phyloP scores from a whole-genome alignment of 2,888 invertebrate species.

The Platypus cylindrus region DNA sequence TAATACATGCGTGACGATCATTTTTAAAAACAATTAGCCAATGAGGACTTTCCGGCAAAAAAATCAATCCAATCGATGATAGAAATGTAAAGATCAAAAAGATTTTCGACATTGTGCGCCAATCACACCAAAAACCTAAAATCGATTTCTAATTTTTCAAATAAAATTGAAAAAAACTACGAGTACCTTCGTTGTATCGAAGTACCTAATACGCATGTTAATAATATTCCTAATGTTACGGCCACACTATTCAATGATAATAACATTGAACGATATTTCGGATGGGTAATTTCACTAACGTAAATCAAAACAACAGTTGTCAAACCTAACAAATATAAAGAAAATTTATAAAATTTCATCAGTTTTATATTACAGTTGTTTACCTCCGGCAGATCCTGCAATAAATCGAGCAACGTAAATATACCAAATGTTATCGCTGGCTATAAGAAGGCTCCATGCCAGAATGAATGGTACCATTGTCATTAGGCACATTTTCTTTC shows the following conservation, averaged over 20 bases:
- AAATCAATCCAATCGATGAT: slow-evolving; percentile 30
- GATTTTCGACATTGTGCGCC: slow-evolving; percentile 38
- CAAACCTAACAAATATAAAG: slow-evolving; percentile 38
- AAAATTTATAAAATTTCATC: not conserved
- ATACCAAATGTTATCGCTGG: slow-evolving; percentile 33
- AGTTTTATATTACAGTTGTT: not conserved
- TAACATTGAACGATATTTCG: slow-evolving; percentile 40
- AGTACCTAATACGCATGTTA: slow-evolving; percentile 39
- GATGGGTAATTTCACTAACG: slow-evolving; percentile 45
- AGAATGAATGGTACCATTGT: slow-evolving; percentile 37
- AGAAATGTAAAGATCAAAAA: slow-evolving; percentile 31
- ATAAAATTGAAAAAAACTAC: not conserved
- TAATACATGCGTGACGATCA: slow-evolving; percentile 27
- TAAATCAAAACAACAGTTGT: slow-evolving; percentile 43
- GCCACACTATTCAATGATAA: slow-evolving; percentile 44
- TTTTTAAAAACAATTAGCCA: slow-evolving; percentile 40
- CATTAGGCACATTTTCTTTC: slow-evolving; percentile 36
- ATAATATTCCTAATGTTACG: slow-evolving; percentile 44
- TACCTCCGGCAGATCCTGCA: slow-evolving; percentile 41
- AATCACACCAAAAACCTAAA: slow-evolving; percentile 35
- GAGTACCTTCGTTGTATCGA: not conserved
- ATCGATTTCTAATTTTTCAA: slow-evolving; percentile 2
- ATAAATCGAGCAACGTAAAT: slow-evolving; percentile 40
- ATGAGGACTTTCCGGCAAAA: slow-evolving; percentile 45
- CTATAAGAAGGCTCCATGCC: slow-evolving; percentile 38